phyloP scores from a whole-genome alignment of 1,140 invertebrate genomes.

The Drosophila truncata region DNA sequence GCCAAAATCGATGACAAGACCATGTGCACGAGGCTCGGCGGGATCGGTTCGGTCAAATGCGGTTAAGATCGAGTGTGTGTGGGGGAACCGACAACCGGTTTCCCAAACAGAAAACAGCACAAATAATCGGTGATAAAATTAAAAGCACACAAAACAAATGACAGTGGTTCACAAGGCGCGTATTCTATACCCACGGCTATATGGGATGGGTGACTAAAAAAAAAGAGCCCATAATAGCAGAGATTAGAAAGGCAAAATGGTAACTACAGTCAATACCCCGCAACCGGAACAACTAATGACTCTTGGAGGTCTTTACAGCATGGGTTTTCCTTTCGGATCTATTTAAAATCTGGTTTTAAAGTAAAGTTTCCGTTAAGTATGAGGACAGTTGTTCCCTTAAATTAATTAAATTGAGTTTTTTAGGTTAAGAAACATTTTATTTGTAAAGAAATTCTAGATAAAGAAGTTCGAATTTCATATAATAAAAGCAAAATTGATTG shows the following conservation, averaged over 20 bases:
- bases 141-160: constrained; percentile 59
- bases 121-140: constrained; percentile 59
- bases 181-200: constrained; percentile 19
- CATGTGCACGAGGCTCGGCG: constrained; percentile 62
- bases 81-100: constrained; percentile 61
- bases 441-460: background rate
- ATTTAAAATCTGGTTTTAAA: background rate
- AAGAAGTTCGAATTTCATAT: background rate
- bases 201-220: constrained; percentile 28
- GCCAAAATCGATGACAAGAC: constrained; percentile 30
- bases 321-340: background rate
- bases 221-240: constrained; percentile 14
- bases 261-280: constrained; percentile 27
- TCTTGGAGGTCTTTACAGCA: background rate
- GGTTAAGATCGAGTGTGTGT: constrained; percentile 48
- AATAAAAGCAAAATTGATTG: constrained; percentile 6
- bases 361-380: background rate
- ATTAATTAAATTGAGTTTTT: background rate
- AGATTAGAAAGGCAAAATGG: constrained; percentile 31
- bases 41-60: constrained; percentile 48
- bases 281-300: background rate
- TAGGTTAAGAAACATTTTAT: background rate
- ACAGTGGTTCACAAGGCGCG: constrained; percentile 65
- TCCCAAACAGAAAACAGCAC: constrained; percentile 52
- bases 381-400: background rate